Evolutionary conservation across 2,113 vertebrate genomes (phyloP).

Genomic region (Erinaceus europaeus): DNA sequence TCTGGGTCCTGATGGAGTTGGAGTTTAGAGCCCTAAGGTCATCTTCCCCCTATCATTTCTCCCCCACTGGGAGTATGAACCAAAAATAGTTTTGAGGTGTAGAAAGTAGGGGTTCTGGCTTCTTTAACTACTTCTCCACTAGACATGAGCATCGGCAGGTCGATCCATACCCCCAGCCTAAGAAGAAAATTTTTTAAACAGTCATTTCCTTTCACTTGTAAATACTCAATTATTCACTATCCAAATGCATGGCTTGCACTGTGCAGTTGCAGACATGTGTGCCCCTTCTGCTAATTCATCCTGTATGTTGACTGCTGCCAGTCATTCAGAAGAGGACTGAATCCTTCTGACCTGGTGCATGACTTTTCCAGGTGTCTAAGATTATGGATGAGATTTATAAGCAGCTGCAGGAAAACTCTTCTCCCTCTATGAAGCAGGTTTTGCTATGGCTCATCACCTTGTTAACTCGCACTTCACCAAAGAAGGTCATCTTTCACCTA

Average conservation of each 20-base stretch:
- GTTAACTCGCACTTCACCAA: constrained; percentile 19
- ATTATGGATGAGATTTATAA: constrained; percentile 55
- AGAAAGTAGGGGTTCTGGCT: too few relatives aligned
- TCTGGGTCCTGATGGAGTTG: too few relatives aligned
- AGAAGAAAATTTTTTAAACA: background rate
- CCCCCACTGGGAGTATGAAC: too few relatives aligned
- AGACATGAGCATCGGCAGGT: too few relatives aligned
- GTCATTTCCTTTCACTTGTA: background rate
- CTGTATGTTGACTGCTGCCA: background rate
- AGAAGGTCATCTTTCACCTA: constrained; percentile 63
- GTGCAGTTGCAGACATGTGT: background rate
- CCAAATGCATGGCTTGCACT: background rate
- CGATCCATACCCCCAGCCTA: too few relatives aligned
- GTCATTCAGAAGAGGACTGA: background rate
- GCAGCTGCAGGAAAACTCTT: background rate
- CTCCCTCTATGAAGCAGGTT: background rate
- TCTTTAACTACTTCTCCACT: too few relatives aligned
- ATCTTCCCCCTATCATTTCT: too few relatives aligned
- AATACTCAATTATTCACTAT: background rate
- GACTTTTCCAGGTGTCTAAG: constrained; percentile 58
- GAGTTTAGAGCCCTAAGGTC: too few relatives aligned
- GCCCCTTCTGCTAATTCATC: background rate
- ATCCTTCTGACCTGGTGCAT: background rate
- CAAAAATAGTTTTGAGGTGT: too few relatives aligned
- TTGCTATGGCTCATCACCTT: constrained; percentile 34